phyloP scores from a whole-genome alignment of 2,888 invertebrate species.

The Clivina fossor region DNA sequence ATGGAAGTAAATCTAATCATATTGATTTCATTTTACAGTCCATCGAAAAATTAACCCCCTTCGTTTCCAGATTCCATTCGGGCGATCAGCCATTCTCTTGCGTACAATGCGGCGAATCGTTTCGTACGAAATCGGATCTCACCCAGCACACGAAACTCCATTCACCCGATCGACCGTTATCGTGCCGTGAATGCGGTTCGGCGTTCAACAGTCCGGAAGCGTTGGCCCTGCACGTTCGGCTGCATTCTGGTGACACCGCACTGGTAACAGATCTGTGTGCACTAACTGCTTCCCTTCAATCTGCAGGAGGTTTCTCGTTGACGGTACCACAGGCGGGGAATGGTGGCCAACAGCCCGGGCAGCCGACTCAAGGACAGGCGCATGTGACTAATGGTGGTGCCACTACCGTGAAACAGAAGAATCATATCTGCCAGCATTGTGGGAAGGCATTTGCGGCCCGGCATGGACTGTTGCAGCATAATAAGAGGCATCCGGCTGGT shows the following conservation, averaged over 20 bases:
- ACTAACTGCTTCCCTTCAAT: slow-evolving; percentile 74
- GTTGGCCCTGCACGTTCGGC: slow-evolving; percentile 73
- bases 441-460: slow-evolving; percentile 82
- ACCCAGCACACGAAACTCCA: slow-evolving; percentile 60
- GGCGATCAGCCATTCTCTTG: slow-evolving; percentile 75
- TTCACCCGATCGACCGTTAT: slow-evolving; percentile 42
- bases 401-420: slow-evolving; percentile 63
- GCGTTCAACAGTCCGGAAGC: slow-evolving; percentile 73
- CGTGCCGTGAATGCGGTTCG: slow-evolving; percentile 62
- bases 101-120: slow-evolving; percentile 75
- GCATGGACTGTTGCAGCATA: slow-evolving; percentile 79
- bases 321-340: slow-evolving; percentile 48
- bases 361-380: slow-evolving; percentile 35
- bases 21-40: too few species aligned
- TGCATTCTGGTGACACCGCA: slow-evolving; percentile 79
- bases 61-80: slow-evolving; percentile 69
- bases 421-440: slow-evolving; percentile 77
- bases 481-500: slow-evolving; percentile 77
- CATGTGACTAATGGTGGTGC: slow-evolving; percentile 50
- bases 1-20: too few species aligned
- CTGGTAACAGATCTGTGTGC: slow-evolving; percentile 80
- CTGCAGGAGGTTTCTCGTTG: slow-evolving; percentile 55
- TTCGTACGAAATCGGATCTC: slow-evolving; percentile 70
- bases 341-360: slow-evolving; percentile 29
- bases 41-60: too few species aligned